These are phyloP conservation scores for Scaptodrosophila lebanonensis DNA, from an alignment of 1,140 invertebrate genomes.

Conservation along the genomic window DNA sequence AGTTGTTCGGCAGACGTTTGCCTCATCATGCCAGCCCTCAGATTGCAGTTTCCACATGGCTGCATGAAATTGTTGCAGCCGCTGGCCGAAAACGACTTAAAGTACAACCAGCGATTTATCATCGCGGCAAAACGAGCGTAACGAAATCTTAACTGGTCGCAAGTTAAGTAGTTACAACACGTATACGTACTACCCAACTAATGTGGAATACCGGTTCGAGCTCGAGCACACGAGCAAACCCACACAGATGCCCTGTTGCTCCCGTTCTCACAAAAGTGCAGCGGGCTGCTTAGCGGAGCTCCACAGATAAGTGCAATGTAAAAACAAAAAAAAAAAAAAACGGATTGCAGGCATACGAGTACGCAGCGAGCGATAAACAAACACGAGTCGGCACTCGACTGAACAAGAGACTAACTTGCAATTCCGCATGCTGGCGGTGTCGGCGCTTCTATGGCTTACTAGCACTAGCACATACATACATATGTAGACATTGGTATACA, in stretches of 20 bases:
- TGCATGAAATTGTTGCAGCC: background rate
- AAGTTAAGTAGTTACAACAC: slow-evolving; percentile 25
- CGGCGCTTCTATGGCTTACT: background rate
- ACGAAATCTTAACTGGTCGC: background rate
- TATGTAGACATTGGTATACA: too few relatives aligned
- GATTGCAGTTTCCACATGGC: background rate
- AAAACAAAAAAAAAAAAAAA: slow-evolving; percentile 16
- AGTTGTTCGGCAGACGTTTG: too few relatives aligned
- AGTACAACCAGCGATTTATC: background rate
- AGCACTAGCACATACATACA: too few relatives aligned
- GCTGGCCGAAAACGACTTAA: background rate
- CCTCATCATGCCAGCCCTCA: too few relatives aligned
- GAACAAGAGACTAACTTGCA: slow-evolving; percentile 17
- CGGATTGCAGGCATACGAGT: slow-evolving; percentile 16
- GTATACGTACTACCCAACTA: slow-evolving; percentile 4
- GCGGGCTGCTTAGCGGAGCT: slow-evolving; percentile 7
- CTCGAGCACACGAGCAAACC: slow-evolving; percentile 36
- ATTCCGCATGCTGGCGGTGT: slow-evolving; percentile 39
- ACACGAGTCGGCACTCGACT: background rate
- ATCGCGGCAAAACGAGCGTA: slow-evolving; percentile 1
- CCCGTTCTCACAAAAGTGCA: slow-evolving; percentile 59
- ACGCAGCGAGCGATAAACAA: slow-evolving; percentile 28
- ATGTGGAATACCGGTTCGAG: slow-evolving; percentile 53
- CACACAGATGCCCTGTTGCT: slow-evolving; percentile 38
- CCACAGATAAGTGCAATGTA: slow-evolving; percentile 4